Evolutionary conservation across 2,113 vertebrate genomes (phyloP).

Genomic region (Pimephales promelas): DNA sequence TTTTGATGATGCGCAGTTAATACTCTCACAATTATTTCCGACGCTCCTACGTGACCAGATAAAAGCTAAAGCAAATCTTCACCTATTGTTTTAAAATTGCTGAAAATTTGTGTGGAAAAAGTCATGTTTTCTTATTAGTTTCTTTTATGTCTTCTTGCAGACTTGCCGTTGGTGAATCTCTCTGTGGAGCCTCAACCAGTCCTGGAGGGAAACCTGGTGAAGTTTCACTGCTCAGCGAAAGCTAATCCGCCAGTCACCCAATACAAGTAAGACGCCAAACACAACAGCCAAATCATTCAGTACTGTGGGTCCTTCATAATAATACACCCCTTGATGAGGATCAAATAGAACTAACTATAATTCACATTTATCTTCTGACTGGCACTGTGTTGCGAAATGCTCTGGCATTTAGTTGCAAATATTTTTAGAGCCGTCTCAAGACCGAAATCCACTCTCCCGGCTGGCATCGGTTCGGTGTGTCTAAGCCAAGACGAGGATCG

Average conservation of each 20-base stretch:
- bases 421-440: slow-evolving; percentile 20
- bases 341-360: neutral
- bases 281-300: neutral
- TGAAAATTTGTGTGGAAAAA: neutral
- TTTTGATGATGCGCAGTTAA: slow-evolving; percentile 1
- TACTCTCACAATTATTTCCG: neutral
- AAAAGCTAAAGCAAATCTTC: neutral
- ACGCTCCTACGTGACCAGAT: neutral
- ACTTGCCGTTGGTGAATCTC: slow-evolving; percentile 93
- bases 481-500: neutral
- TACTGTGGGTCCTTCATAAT: neutral
- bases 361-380: slow-evolving; percentile 9
- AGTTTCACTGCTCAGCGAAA: slow-evolving; percentile 95
- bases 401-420: slow-evolving; percentile 26
- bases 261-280: slow-evolving; percentile 84
- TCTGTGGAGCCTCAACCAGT: slow-evolving; percentile 94
- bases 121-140: neutral
- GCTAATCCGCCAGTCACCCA: slow-evolving; percentile 95
- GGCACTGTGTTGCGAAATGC: neutral
- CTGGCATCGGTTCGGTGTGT: neutral
- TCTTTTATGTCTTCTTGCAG: slow-evolving; percentile 68
- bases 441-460: slow-evolving; percentile 6
- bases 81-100: neutral
- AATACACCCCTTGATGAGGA: neutral
- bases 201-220: slow-evolving; percentile 91